These are phyloP conservation scores for Tenualosa ilisha DNA, from an alignment of 2,797 vertebrate genomes.

Conservation along the genomic window DNA sequence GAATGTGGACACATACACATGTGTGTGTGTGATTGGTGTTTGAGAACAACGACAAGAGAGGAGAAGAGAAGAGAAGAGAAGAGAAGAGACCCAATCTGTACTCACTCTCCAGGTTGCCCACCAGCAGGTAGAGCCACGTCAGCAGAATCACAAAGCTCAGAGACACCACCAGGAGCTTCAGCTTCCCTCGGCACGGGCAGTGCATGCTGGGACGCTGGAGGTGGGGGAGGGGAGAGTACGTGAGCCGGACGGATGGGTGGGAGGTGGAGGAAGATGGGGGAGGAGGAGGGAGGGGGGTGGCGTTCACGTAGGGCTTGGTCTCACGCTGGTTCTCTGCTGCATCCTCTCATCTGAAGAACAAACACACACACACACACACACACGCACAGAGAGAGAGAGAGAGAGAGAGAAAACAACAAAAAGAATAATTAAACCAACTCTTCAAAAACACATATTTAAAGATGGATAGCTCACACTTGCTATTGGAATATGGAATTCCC, in stretches of 20 bases:
- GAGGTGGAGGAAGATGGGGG: slow-evolving; percentile 34
- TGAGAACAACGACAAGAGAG: neutral
- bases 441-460: neutral
- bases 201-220: slow-evolving; percentile 77
- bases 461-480: neutral
- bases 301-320: slow-evolving; percentile 73
- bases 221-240: slow-evolving; percentile 33
- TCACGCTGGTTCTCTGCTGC: slow-evolving; percentile 65
- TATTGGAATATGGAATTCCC: neutral
- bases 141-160: slow-evolving; percentile 74
- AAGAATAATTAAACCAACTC: neutral
- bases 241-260: slow-evolving; percentile 40
- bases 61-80: no score
- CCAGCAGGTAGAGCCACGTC: slow-evolving; percentile 80
- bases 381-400: neutral
- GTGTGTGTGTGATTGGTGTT: slow-evolving; percentile 1
- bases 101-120: slow-evolving; percentile 81
- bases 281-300: slow-evolving; percentile 10
- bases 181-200: slow-evolving; percentile 82
- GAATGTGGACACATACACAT: neutral
- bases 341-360: slow-evolving; percentile 67
- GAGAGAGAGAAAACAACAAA: neutral
- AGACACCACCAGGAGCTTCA: slow-evolving; percentile 80
- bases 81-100: slow-evolving; percentile 34
- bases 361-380: slow-evolving; percentile 21